Evolutionary conservation across 2,113 vertebrate genomes (phyloP).

Genomic region (Ifrita kowaldi): DNA sequence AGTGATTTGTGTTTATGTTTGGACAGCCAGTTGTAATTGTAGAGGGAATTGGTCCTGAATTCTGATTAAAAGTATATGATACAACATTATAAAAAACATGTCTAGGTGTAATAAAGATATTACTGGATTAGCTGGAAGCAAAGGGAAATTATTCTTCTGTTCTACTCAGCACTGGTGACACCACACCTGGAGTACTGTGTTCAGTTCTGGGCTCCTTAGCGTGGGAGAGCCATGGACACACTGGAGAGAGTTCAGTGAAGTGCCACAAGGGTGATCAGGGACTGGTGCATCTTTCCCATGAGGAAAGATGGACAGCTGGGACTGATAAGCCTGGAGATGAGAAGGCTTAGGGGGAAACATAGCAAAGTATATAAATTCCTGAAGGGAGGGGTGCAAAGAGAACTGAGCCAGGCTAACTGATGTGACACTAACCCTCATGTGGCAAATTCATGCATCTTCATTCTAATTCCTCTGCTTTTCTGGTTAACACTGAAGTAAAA

Average conservation of each 20-base stretch:
- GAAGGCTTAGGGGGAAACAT: neutral
- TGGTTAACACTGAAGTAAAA: neutral
- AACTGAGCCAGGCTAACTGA: neutral
- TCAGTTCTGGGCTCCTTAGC: neutral
- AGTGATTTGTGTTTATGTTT: neutral
- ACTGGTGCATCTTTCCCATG: neutral
- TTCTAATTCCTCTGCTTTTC: neutral
- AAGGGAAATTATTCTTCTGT: neutral
- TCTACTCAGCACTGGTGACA: neutral
- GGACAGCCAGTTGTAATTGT: neutral
- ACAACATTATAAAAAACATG: neutral
- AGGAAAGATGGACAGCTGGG: neutral
- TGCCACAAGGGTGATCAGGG: too few species aligned
- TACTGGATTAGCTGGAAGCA: neutral
- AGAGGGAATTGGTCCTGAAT: neutral
- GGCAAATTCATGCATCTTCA: neutral
- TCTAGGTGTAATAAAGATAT: neutral
- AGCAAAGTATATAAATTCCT: neutral
- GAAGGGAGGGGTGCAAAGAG: neutral
- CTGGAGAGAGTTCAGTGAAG: neutral
- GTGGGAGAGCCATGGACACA: neutral
- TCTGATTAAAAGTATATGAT: neutral
- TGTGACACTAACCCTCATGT: neutral
- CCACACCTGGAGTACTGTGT: neutral
- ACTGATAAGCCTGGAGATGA: neutral